A percentile compares a stretch with the other conserved stretches of the same genome.
phyloP scores from a whole-genome alignment of 2,113 vertebrate genomes.

The Mormyrus iriodes region DNA sequence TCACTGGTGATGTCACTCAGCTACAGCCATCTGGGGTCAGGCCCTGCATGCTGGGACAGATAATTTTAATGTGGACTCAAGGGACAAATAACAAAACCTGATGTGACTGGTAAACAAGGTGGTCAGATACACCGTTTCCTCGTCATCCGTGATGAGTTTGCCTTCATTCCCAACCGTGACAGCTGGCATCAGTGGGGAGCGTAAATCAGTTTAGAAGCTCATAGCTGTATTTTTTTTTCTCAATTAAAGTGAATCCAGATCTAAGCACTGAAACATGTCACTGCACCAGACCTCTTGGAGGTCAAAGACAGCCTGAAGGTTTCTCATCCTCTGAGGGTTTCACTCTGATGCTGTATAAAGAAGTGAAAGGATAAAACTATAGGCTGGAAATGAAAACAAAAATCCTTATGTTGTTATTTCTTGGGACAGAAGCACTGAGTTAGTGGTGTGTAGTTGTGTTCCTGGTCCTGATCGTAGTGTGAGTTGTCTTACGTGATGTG shows the following conservation, averaged over 20 bases:
- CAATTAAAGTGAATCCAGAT: background rate
- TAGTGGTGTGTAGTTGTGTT: background rate
- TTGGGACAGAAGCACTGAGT: background rate
- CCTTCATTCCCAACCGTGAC: background rate
- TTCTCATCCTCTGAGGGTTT: background rate
- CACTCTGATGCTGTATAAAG: background rate
- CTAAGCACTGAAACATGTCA: background rate
- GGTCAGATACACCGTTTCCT: background rate
- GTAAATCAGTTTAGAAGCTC: background rate
- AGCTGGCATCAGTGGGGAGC: background rate
- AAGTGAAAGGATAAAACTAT: background rate
- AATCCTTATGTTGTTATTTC: background rate
- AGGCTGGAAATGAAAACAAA: background rate
- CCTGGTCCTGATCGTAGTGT: background rate
- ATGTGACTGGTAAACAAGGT: background rate
- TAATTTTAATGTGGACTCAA: background rate
- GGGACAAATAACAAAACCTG: background rate
- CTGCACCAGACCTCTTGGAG: background rate
- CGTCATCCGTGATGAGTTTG: background rate
- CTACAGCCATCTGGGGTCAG: background rate
- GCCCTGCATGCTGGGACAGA: background rate
- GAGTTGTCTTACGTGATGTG: background rate
- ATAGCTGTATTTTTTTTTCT: background rate
- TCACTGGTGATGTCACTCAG: background rate
- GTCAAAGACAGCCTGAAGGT: background rate